These are phyloP conservation scores for Ectemnius continuus DNA, from an alignment of 2,888 invertebrate species.

Conservation along the genomic window DNA sequence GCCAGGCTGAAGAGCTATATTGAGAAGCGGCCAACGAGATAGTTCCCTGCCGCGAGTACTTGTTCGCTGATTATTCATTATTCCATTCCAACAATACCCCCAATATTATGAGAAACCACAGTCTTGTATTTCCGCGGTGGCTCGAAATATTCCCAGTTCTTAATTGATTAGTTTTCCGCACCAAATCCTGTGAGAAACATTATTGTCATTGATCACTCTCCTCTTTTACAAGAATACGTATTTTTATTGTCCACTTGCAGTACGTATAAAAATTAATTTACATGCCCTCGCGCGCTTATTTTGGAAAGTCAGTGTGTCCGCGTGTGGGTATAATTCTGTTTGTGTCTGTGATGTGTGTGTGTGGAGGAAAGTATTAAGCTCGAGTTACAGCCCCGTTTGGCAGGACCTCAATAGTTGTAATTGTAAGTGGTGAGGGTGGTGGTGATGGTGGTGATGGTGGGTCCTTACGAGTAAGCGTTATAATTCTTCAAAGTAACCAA, in stretches of 20 bases:
- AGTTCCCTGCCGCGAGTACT: neutral
- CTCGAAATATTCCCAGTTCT: too few relatives aligned
- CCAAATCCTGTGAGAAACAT: too few relatives aligned
- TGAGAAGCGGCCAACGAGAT: neutral
- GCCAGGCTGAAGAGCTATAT: neutral
- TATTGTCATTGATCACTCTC: too few relatives aligned
- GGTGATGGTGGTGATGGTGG: constrained; percentile 14
- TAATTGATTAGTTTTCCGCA: too few relatives aligned
- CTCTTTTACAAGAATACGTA: constrained; percentile 52
- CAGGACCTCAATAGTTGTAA: constrained; percentile 23
- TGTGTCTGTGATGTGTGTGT: too few relatives aligned
- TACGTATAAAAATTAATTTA: constrained; percentile 60
- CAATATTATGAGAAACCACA: too few relatives aligned
- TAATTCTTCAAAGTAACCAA: constrained; percentile 49
- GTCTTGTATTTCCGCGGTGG: too few relatives aligned
- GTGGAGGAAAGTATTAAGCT: constrained; percentile 41
- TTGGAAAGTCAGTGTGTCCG: constrained; percentile 29
- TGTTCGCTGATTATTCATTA: neutral
- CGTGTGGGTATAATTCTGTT: too few relatives aligned
- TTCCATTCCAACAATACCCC: neutral
- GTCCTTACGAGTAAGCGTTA: constrained; percentile 40
- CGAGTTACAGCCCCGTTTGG: constrained; percentile 46
- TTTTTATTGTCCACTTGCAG: constrained; percentile 40
- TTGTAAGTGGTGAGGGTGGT: constrained; percentile 21
- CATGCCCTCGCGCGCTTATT: constrained; percentile 33